Conservation (phyloP, 2,797 vertebrate genomes). For the Hypotaenidia okinawae region DNA sequence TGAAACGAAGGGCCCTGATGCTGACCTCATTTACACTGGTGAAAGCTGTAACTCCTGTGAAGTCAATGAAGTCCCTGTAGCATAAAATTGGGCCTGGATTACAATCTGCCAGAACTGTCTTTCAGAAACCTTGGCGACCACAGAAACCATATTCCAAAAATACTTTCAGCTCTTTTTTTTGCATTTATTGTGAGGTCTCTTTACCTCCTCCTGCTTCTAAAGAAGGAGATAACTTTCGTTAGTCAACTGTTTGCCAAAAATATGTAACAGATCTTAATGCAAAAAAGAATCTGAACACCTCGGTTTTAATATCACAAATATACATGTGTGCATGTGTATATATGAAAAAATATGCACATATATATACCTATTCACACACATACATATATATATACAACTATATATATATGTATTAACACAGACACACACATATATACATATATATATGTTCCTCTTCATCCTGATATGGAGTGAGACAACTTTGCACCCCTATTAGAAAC, state of each 20-base stretch:
- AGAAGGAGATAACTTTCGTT: no score
- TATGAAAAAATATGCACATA: background rate
- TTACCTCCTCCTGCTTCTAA: background rate
- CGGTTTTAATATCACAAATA: background rate
- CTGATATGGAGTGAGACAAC: background rate
- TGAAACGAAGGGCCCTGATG: constrained; percentile 7
- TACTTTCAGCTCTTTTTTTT: background rate
- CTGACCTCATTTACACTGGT: constrained; percentile 59
- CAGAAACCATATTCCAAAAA: background rate
- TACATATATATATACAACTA: no score
- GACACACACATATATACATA: background rate
- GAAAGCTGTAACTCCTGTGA: constrained; percentile 35
- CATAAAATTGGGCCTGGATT: constrained; percentile 43
- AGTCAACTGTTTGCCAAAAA: background rate
- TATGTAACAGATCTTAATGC: background rate
- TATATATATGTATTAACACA: background rate
- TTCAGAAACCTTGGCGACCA: background rate
- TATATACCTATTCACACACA: background rate
- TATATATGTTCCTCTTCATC: background rate
- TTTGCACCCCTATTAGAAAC: background rate
- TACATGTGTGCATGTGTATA: background rate
- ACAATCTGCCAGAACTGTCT: background rate
- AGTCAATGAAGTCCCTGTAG: constrained; percentile 38
- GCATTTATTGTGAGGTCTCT: background rate
- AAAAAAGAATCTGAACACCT: background rate